These are phyloP conservation scores for Sylvia borin DNA, from an alignment of 2,797 vertebrate species.

Conservation along the genomic window DNA sequence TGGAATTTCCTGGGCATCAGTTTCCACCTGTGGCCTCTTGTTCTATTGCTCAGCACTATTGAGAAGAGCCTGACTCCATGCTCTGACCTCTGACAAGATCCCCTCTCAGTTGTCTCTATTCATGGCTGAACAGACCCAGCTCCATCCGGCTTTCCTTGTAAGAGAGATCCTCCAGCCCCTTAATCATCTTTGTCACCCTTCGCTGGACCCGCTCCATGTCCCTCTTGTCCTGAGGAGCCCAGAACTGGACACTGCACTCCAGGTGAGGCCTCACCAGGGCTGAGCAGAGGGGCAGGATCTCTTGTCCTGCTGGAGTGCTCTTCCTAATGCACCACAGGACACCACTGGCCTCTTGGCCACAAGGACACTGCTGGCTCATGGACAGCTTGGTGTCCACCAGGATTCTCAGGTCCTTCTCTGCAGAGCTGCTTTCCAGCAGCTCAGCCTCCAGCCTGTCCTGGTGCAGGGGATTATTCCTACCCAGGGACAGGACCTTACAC, in stretches of 20 bases:
- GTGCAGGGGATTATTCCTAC: neutral
- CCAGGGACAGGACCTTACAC: accelerated
- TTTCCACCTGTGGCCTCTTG: neutral
- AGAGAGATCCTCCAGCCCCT: neutral
- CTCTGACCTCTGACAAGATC: neutral
- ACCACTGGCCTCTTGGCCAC: neutral
- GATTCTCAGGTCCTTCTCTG: accelerated
- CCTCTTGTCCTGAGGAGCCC: neutral
- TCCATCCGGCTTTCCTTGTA: neutral
- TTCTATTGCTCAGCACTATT: too few relatives aligned
- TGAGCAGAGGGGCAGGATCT: neutral
- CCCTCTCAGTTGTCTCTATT: neutral
- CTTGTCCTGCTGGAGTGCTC: neutral
- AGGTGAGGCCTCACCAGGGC: neutral
- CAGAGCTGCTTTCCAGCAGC: neutral
- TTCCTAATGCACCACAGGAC: neutral
- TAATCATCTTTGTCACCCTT: neutral
- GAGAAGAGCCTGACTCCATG: neutral
- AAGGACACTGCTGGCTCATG: neutral
- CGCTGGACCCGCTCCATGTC: accelerated
- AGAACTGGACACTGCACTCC: neutral
- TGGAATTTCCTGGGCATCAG: neutral
- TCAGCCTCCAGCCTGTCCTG: neutral
- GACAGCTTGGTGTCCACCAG: neutral
- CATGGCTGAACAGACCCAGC: neutral